Evolutionary conservation across 1,140 invertebrate species (phyloP).

Genomic region (Melipona quadrifasciata): DNA sequence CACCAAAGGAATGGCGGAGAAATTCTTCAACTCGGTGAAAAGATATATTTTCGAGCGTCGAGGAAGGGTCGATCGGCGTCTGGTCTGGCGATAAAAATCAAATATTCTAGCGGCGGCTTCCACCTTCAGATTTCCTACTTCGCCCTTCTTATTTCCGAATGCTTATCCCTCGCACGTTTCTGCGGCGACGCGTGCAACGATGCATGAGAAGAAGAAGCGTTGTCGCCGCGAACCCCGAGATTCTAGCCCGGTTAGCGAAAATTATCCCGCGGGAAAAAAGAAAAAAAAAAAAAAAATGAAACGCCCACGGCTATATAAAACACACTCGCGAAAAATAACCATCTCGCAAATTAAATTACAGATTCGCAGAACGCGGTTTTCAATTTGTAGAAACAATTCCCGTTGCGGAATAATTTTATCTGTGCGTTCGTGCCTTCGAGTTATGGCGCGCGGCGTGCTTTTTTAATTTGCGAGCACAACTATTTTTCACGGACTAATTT

Average conservation of each 20-base stretch:
- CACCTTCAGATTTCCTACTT: neutral
- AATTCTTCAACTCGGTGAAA: neutral
- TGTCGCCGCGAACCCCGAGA: neutral
- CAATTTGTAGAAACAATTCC: neutral
- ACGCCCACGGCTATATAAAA: neutral
- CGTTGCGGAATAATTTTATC: neutral
- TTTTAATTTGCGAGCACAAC: neutral
- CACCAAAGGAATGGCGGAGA: too few species aligned
- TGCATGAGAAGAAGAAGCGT: neutral
- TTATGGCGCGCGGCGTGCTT: neutral
- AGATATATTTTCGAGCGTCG: neutral
- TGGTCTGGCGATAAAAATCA: conserved; percentile 1
- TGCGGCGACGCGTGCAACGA: neutral
- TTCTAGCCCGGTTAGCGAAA: neutral
- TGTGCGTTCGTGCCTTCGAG: neutral
- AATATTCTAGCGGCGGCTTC: neutral
- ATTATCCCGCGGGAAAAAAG: neutral
- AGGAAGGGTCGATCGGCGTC: neutral
- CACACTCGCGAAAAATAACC: neutral
- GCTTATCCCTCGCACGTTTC: neutral
- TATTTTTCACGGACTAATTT: neutral
- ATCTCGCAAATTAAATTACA: neutral
- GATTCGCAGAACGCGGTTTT: neutral
- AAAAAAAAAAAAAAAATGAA: too few species aligned
- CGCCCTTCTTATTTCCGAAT: neutral